Evolutionary conservation across 2,888 invertebrate species (phyloP).

Genomic region (Agrochola circellaris): DNA sequence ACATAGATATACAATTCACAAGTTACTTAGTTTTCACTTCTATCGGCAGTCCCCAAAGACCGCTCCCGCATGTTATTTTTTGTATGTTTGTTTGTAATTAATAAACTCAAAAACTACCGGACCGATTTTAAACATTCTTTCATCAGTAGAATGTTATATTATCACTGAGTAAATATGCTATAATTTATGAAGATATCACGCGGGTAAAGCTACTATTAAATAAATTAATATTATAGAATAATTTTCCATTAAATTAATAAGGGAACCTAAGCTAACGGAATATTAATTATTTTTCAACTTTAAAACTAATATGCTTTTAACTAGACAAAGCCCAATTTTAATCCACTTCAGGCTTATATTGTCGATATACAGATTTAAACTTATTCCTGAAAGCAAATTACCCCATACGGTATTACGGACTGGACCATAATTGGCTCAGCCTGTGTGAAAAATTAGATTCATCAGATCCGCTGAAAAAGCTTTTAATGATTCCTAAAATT

Average conservation of each 20-base stretch:
- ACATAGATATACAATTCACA: too few species aligned
- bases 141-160: too few species aligned
- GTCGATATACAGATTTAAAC: constrained; percentile 3
- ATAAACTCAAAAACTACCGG: too few species aligned
- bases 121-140: too few species aligned
- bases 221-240: background rate
- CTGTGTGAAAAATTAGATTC: constrained; percentile 50
- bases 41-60: too few species aligned
- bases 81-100: too few species aligned
- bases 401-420: background rate
- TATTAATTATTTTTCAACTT: background rate
- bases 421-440: constrained; percentile 41
- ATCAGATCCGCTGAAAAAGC: constrained; percentile 40
- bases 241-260: background rate
- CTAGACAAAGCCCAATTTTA: background rate
- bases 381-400: background rate
- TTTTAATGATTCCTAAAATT: constrained; percentile 33
- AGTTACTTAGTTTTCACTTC: too few species aligned
- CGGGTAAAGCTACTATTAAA: background rate
- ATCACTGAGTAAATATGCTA: too few species aligned
- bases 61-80: too few species aligned
- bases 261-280: background rate
- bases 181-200: too few species aligned
- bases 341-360: background rate
- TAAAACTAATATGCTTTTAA: background rate